Percentiles rank a stretch among this genome's conserved stretches.
Evolutionary conservation across 1,140 invertebrate genomes (phyloP).

Genomic region (Zaprionus gabonicus): DNA sequence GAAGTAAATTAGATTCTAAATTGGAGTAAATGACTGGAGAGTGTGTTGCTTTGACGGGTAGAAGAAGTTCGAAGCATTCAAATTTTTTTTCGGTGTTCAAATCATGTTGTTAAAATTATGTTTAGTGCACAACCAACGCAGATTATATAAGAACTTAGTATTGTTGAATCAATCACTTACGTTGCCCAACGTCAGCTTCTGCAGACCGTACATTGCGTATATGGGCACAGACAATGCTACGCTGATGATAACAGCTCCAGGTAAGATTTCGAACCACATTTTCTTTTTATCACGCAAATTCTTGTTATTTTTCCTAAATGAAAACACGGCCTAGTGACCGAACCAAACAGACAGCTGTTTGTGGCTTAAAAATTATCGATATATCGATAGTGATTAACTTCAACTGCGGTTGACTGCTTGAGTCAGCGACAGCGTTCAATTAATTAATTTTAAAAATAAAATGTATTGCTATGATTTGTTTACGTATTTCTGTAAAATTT

Average conservation of each 20-base stretch:
- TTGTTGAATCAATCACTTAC: slow-evolving; percentile 84
- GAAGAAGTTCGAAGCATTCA: slow-evolving; percentile 18
- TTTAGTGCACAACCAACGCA: slow-evolving; percentile 47
- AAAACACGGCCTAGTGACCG: slow-evolving; percentile 33
- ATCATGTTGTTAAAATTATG: slow-evolving; percentile 69
- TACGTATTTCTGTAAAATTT: not conserved
- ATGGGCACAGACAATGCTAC: slow-evolving; percentile 86
- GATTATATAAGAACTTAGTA: slow-evolving; percentile 80
- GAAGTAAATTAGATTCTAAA: slow-evolving; percentile 10
- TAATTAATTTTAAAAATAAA: not conserved
- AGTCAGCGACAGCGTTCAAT: not conserved
- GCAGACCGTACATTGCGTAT: slow-evolving; percentile 86
- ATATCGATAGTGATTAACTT: slow-evolving; percentile 26
- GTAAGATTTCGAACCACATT: slow-evolving; percentile 89
- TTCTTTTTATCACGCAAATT: slow-evolving; percentile 37
- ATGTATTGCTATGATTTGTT: not conserved
- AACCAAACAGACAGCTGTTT: slow-evolving; percentile 42
- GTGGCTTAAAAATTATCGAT: slow-evolving; percentile 14
- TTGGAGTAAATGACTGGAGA: slow-evolving; percentile 32
- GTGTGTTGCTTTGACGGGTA: slow-evolving; percentile 18
- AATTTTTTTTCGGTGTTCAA: slow-evolving; percentile 12
- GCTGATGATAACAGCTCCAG: slow-evolving; percentile 86
- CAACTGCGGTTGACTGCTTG: not conserved
- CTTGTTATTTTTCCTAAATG: slow-evolving; percentile 62
- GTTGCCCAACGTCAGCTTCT: slow-evolving; percentile 86